Conservation (phyloP, 2,113 vertebrate genomes). For the Callipepla squamata region DNA sequence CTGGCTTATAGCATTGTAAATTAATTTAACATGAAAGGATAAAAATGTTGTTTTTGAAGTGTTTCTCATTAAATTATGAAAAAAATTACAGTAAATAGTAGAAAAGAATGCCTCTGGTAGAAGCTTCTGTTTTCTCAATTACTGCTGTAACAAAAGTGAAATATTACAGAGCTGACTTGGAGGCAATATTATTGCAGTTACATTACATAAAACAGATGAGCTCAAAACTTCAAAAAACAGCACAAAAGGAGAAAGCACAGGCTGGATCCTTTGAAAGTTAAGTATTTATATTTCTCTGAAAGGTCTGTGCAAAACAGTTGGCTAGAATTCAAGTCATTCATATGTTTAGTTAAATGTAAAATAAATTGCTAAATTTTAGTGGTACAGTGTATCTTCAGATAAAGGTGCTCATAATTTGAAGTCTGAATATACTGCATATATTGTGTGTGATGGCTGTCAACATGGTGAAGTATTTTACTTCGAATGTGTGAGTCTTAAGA, state of each 20-base stretch:
- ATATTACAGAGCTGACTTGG: slow-evolving; percentile 71
- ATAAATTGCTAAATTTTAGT: slow-evolving; percentile 31
- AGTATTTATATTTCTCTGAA: slow-evolving; percentile 46
- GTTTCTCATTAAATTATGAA: slow-evolving; percentile 78
- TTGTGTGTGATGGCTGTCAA: background rate
- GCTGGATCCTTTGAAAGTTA: slow-evolving; percentile 73
- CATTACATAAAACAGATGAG: slow-evolving; percentile 74
- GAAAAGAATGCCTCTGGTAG: slow-evolving; percentile 78
- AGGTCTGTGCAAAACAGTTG: background rate
- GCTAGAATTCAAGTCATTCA: slow-evolving; percentile 37
- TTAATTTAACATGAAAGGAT: slow-evolving; percentile 84
- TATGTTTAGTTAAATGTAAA: slow-evolving; percentile 38
- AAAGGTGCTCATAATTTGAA: background rate
- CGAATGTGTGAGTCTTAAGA: background rate
- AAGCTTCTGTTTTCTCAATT: slow-evolving; percentile 79
- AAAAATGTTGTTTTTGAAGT: slow-evolving; percentile 80
- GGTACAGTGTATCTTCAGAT: slow-evolving; percentile 6
- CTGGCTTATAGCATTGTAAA: slow-evolving; percentile 76
- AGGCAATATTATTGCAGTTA: slow-evolving; percentile 74
- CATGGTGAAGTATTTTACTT: background rate
- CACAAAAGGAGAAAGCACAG: slow-evolving; percentile 20
- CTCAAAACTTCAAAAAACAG: slow-evolving; percentile 63
- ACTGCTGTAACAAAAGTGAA: slow-evolving; percentile 70
- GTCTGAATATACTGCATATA: background rate
- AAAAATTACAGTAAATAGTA: slow-evolving; percentile 82